Conservation (phyloP, 2,888 invertebrate species). For the Amphipoea lucens region DNA sequence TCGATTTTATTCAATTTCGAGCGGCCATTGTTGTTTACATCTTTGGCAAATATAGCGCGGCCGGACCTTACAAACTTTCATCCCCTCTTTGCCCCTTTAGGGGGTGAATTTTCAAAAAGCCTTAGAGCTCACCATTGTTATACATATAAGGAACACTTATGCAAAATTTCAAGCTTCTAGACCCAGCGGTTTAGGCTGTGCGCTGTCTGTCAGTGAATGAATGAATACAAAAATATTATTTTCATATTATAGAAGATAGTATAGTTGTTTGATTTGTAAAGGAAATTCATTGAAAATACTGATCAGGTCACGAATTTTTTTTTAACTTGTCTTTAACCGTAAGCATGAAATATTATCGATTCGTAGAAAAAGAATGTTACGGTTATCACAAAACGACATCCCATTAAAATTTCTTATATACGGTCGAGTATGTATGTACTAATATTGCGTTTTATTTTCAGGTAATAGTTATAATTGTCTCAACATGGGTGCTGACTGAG, state of each 20-base stretch:
- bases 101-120: neutral
- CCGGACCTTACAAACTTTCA: neutral
- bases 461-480: slow-evolving; percentile 69
- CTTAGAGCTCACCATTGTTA: too few species aligned
- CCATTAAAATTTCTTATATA: neutral
- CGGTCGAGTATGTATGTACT: neutral
- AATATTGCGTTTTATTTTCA: slow-evolving; percentile 61
- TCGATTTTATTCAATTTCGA: too few species aligned
- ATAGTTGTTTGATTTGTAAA: neutral
- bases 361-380: neutral
- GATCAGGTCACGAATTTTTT: neutral
- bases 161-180: neutral
- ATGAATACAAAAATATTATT: neutral
- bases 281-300: neutral
- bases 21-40: too few species aligned
- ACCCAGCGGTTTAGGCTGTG: neutral
- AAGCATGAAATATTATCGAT: neutral
- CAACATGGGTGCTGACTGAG: slow-evolving; percentile 80
- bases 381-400: neutral
- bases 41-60: too few species aligned
- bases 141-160: too few species aligned
- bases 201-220: neutral
- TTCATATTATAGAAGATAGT: neutral
- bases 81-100: neutral
- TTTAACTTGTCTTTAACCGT: neutral